Conservation (phyloP, 1,140 invertebrate species). For the Ruditapes philippinarum region DNA sequence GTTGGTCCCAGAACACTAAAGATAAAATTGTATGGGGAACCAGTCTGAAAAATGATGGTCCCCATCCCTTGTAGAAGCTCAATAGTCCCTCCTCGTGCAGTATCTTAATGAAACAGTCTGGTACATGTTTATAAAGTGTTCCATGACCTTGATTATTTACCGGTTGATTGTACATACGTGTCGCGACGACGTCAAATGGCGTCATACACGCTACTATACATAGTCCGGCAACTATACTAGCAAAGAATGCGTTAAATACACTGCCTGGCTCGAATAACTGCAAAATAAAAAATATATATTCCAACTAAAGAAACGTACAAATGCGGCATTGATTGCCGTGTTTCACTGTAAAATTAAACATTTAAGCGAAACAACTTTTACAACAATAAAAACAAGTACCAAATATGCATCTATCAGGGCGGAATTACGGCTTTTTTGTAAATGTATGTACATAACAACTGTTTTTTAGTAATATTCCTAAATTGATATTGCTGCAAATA, state of each 20-base stretch:
- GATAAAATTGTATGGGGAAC: constrained; percentile 94
- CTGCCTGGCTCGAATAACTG: constrained; percentile 88
- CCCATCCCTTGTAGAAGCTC: constrained; percentile 94
- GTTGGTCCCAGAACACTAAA: constrained; percentile 94
- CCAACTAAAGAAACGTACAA: too few species aligned
- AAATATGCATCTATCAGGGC: too few species aligned
- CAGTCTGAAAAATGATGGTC: constrained; percentile 92
- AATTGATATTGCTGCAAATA: too few species aligned
- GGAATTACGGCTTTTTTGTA: too few species aligned
- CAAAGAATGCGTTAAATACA: constrained; percentile 91
- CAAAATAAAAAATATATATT: constrained; percentile 63
- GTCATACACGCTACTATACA: constrained; percentile 90
- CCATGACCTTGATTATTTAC: constrained; percentile 87
- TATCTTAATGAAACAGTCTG: constrained; percentile 92
- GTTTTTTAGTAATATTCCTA: background rate
- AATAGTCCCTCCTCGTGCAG: constrained; percentile 91
- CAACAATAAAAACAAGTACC: too few species aligned
- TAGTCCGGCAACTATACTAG: constrained; percentile 93
- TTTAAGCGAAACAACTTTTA: too few species aligned
- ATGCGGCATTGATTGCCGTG: too few species aligned
- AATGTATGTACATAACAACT: too few species aligned
- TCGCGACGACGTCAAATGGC: constrained; percentile 94
- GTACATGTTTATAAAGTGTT: constrained; percentile 92
- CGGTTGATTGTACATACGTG: constrained; percentile 96
- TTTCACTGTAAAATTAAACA: too few species aligned